Evolutionary conservation across 2,888 invertebrate species (phyloP), one percentile per base, ranked within the genome.

Genomic region (Chrysina gloriosa): DNA sequence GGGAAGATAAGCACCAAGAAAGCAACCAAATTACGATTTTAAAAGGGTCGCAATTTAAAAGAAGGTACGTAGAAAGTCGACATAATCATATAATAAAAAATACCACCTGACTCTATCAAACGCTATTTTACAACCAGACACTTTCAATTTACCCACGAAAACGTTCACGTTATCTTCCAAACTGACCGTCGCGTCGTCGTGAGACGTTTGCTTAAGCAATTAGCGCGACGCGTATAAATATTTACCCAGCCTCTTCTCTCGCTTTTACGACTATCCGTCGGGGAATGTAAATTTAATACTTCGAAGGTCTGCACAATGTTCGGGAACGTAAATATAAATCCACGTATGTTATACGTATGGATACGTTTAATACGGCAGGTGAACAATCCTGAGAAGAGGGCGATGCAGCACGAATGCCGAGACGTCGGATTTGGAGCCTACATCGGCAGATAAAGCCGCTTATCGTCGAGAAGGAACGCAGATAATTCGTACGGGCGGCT

Each of bases 331-430:
- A 11, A 21, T 1, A 21, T 25, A 11, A n/a, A n/a, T n/a, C n/a
- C n/a, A n/a, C n/a, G 16, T 39, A 39, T 39, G 16, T 39, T 27
- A 50, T 21, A 45, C 19, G 45, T 45, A 45, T 21, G n/a, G 31
- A n/a, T 34, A 56, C 36, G 11, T 23, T 34, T 39, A 34, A 36
- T 36, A 34, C n/a, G 23, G 23, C 56, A 56, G 56, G 56, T 56
- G 56, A 36, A 56, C 23, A 56, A 21, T 56, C 36, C 23, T 21
- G 9, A n/a, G 4, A 36, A 19, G 11, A 21, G 2, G 4, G 23
- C 11, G 27, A 9, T 19, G 1, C 5, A 36, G 29, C n/a, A 23
- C n/a, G 25, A n/a, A 4, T 39, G 25, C 9, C 25, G 25, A 48
- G 11, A 48, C 47, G 25, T 25, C 1, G 25, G 50, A 16, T 11